Evolutionary conservation across 92 coral and sea anemone genomes (phyloP), one percentile per base, ranked within the genome.

Genomic region (Palythoa grandis): DNA sequence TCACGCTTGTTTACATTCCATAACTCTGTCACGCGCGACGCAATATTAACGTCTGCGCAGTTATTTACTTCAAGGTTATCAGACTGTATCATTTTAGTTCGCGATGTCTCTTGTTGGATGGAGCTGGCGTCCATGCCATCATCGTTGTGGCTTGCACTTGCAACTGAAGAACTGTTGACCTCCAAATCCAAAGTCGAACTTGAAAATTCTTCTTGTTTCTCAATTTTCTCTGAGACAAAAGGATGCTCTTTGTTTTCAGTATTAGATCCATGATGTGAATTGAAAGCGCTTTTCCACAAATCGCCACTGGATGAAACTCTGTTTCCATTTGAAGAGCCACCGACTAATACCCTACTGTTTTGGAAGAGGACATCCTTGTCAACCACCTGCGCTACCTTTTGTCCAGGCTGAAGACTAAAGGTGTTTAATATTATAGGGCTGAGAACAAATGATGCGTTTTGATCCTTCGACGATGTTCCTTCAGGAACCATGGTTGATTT

Each of bases 351-450:
- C 47, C 57, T 50, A 22, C 20, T 66, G 58, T 20, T 47, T 3
- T 20, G 73, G 47, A n/a, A 63, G 52, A 70, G 40, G 39, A 43
- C n/a, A 7, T 65, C 37, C 15, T 47, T 39, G 2, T 48, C 74
- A 65, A 65, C 23, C 19, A 7, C 24, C 9, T 80, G 47, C 16
- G 52, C 8, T 23, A 54, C 61, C 9, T 65, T 52, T 66, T 50
- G 73, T 13, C 65, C 61, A 23, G 73, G 61, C 2, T 80, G 61
- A 15, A 80, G 50, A n/a, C 74, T 63, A 43, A 80, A 80, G 2
- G 85, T 66, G 74, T 80, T 66, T 23, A 80, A 39, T 47, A 80
- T 80, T 22, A 80, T 24, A 15, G 85, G 85, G 3, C 72, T 66
- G 74, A 67, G 74, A 23, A 65, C 74, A 13, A 7, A 6, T 60